Evolutionary conservation across 2,113 vertebrate genomes (phyloP), one percentile per base, ranked within the genome.

Genomic region (Illadopsis cleaveri): DNA sequence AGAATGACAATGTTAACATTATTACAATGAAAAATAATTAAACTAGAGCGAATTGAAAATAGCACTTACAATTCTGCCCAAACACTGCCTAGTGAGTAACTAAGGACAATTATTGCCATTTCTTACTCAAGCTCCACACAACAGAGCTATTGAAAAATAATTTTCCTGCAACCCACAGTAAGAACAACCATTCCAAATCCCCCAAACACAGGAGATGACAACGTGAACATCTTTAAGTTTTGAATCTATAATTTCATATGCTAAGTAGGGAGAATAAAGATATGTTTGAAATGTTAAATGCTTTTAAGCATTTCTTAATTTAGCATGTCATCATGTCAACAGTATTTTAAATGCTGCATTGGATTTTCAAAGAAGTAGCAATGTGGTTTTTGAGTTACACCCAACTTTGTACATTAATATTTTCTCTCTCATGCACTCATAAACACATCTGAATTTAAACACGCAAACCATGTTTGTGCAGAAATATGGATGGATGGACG

Each of bases 341-440:
- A 86, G 35, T 64, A 62, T 66, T 94, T 94, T 53, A 88, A 94
- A 96, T 71, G 80, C 28, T 83, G 64, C 76, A 56, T 58, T 50
- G 33, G 18, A 73, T 88, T 96, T 95, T 93, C 82, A 93, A 91
- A 89, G 82, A 48, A 85, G 68, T 12, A 89, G 24, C 58, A 94
- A 88, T 88, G 71, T 83, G 82, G 68, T 90, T 92, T 93, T 54
- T 83, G 82, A 64, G 79, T 90, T 88, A 95, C 80, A 71, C 71
- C 53, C 88, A 84, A 53, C 27, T 86, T 84, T 37, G 40, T 68
- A 37, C n/a, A 72, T 86, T 71, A 86, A 64, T 83, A 79, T 88
- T 92, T 92, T 95, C 72, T 93, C 47, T 90, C 56, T 66, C 33
- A 44, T 64, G 30, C 8, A 2, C 56, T 70, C 33, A 33, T 88